Base-by-base conservation (phyloP, 2,888 invertebrate genomes). In the Eristalinus sepulchralis region DNA sequence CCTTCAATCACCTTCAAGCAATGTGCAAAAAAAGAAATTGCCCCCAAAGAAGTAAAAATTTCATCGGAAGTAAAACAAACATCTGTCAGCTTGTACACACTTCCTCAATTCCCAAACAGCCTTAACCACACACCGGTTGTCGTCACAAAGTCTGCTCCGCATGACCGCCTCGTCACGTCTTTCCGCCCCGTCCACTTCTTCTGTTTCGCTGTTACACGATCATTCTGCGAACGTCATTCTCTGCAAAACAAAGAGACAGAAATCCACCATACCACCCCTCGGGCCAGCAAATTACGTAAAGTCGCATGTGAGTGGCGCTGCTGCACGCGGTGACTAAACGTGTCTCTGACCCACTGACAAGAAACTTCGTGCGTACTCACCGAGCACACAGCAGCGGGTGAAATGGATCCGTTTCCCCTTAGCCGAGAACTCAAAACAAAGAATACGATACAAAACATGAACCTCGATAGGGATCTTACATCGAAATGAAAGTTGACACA, bases 401-500 rank as follows among this genome's bases (percentile, higher is more conserved):
- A 36, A 62, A 62, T 67, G 64, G 75, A 80, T 84, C 79, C 71
- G 57, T 47, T 47, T 83, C 55, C 66, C 60, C 63, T 63, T 22
- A 27, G 20, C 10, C 31, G 53, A 59, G 59, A 24, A 70, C 53
- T 27, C 24, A 36, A 1, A 36, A n/a, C 34, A 70, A 47, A 66
- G 22, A 75, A 64, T 53, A 83, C 73, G 63, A 5, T 13, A n/a
- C 27, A 77, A 57, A 78, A 71, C 76, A 70, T 67, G 33, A 33
- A 9, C 64, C 27, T 5, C 27, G 60, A 82, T 77, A 59, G 71
- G 76, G 59, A 84, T 75, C 66, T 75, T 66, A 68, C 68, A 78
- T 71, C 60, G 60, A 79, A 75, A 36, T 71, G 80, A 76, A 84
- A 84, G 76, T 63, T 76, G 71, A 84, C 76, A 80, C 84, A 72